A percentile compares a stretch with the other conserved stretches of the same genome.
Evolutionary conservation across 2,888 invertebrate species (phyloP).

Genomic region (Nowickia ferox): DNA sequence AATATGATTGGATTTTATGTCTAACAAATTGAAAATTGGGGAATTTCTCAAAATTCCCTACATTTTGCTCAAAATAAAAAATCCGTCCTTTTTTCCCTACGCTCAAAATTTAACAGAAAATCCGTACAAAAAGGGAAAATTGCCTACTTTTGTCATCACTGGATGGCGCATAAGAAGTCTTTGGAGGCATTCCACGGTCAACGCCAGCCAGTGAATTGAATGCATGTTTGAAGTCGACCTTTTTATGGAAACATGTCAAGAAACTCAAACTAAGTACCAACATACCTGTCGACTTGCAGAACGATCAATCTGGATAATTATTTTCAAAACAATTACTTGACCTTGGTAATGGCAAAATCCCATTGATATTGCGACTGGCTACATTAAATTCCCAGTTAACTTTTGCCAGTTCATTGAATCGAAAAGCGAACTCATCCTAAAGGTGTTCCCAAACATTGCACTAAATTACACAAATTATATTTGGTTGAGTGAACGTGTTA

Average conservation of each 20-base stretch:
- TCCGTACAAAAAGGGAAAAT: no score
- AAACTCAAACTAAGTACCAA: not conserved
- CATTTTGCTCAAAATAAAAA: no score
- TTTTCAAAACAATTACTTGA: not conserved
- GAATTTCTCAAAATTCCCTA: no score
- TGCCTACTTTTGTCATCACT: no score
- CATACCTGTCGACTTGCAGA: not conserved
- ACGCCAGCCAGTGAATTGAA: conserved; percentile 57
- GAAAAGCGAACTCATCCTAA: not conserved
- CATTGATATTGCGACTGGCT: conserved; percentile 15
- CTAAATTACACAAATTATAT: no score
- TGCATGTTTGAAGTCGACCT: conserved; percentile 45
- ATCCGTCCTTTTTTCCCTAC: no score
- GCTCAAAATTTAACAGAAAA: no score
- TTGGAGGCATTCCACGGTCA: conserved; percentile 32
- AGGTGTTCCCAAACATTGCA: no score
- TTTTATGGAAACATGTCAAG: not conserved
- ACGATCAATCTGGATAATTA: not conserved
- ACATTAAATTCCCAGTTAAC: conserved; percentile 9
- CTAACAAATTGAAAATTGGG: no score
- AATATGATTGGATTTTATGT: no score
- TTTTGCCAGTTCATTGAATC: not conserved
- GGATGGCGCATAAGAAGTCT: no score
- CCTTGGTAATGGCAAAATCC: conserved; percentile 2
- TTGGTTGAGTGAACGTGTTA: no score